These are phyloP conservation scores for Otolemur garnettii DNA, from an alignment of 2,113 vertebrate species.

Conservation along the genomic window DNA sequence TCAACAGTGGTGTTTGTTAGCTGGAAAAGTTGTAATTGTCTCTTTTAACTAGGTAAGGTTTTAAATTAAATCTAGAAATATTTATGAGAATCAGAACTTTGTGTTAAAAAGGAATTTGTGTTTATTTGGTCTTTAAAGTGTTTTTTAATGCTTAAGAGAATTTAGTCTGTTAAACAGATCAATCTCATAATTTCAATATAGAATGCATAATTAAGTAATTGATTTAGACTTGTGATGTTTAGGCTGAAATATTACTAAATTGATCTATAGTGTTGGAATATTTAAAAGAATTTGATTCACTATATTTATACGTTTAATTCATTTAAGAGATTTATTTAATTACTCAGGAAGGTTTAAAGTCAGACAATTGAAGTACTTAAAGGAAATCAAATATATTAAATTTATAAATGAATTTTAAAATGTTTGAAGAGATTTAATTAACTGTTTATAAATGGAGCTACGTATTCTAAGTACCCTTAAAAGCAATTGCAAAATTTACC, in stretches of 20 bases:
- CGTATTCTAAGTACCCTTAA: conserved; percentile 74
- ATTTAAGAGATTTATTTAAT: conserved; percentile 80
- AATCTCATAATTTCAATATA: conserved; percentile 66
- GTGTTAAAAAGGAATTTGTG: conserved; percentile 41
- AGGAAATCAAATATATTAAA: conserved; percentile 82
- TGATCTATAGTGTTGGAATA: conserved; percentile 70
- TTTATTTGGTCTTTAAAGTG: conserved; percentile 50
- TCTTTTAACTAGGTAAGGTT: conserved; percentile 2
- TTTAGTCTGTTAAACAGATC: conserved; percentile 60
- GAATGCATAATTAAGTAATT: conserved; percentile 78
- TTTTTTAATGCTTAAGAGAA: conserved; percentile 54
- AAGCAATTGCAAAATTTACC: conserved; percentile 73
- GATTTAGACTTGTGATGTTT: conserved; percentile 72
- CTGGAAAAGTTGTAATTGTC: background rate
- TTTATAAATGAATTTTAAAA: conserved; percentile 82
- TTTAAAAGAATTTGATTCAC: conserved; percentile 74
- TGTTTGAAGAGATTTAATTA: conserved; percentile 78
- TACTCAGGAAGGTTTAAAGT: conserved; percentile 76
- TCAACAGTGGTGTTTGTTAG: background rate
- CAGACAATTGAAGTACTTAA: conserved; percentile 82
- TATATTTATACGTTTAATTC: conserved; percentile 78
- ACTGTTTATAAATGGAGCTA: conserved; percentile 78
- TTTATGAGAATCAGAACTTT: conserved; percentile 60
- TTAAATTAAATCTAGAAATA: conserved; percentile 53
- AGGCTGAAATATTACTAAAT: conserved; percentile 79